Conservation (phyloP, 2,888 invertebrate genomes). For the Cryptocephalus primarius region DNA sequence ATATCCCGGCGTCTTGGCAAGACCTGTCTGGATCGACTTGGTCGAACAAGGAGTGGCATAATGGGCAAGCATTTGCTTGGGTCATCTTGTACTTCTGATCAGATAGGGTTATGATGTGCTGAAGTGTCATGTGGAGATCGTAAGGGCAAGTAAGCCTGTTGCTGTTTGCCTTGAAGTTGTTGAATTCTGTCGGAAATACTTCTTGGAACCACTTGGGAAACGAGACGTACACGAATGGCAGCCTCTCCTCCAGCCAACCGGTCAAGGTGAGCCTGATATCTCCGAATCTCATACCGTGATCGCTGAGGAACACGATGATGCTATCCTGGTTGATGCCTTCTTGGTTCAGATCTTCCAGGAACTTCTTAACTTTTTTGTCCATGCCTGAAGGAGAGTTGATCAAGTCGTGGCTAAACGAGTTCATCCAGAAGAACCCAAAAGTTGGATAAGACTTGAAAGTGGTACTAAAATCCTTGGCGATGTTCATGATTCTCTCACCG, state of each 20-base stretch:
- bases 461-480: slow-evolving; percentile 54
- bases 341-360: slow-evolving; percentile 45
- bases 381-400: slow-evolving; percentile 55
- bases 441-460: slow-evolving; percentile 50
- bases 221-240: slow-evolving; percentile 63
- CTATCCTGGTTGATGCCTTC: slow-evolving; percentile 52
- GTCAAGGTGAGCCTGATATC: slow-evolving; percentile 52
- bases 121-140: slow-evolving; percentile 61
- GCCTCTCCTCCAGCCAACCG: slow-evolving; percentile 67
- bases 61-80: slow-evolving; percentile 46
- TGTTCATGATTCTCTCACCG: slow-evolving; percentile 57
- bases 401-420: slow-evolving; percentile 62
- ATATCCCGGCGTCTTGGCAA: slow-evolving; percentile 55
- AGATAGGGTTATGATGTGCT: slow-evolving; percentile 48
- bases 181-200: slow-evolving; percentile 43
- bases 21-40: slow-evolving; percentile 47
- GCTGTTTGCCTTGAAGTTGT: slow-evolving; percentile 49
- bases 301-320: slow-evolving; percentile 63
- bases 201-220: slow-evolving; percentile 51
- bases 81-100: slow-evolving; percentile 27
- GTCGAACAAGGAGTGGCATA: slow-evolving; percentile 52
- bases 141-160: slow-evolving; percentile 64
- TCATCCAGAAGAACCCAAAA: slow-evolving; percentile 72
- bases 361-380: slow-evolving; percentile 49
- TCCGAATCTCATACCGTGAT: slow-evolving; percentile 61